A percentile compares a stretch with the other conserved stretches of the same genome.
phyloP scores from a whole-genome alignment of 1,140 invertebrate genomes.

The Dreissena rostriformis region DNA sequence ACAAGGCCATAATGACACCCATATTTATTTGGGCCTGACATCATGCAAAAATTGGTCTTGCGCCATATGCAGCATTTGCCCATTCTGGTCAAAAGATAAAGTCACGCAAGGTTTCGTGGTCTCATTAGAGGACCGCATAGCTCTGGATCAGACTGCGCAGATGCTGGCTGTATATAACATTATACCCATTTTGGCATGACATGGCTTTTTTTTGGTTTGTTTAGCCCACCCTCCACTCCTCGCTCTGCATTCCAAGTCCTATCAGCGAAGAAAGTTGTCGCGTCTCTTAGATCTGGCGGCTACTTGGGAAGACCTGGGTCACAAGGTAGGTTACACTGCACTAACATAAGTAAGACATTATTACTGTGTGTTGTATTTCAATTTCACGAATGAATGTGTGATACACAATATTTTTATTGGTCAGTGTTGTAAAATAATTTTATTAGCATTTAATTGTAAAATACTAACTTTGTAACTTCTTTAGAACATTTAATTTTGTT shows the following conservation, averaged over 20 bases:
- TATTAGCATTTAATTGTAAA: neutral
- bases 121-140: too few relatives aligned
- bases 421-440: neutral
- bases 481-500: neutral
- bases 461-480: neutral
- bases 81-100: too few relatives aligned
- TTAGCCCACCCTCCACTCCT: conserved; percentile 42
- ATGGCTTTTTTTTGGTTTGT: conserved; percentile 2
- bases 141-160: too few relatives aligned
- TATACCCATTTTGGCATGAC: neutral
- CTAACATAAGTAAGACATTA: neutral
- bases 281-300: conserved; percentile 68
- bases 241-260: conserved; percentile 56
- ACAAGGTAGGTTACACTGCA: conserved; percentile 55
- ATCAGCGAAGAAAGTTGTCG: conserved; percentile 68
- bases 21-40: too few relatives aligned
- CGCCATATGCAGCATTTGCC: too few relatives aligned
- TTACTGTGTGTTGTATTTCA: neutral
- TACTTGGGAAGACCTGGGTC: conserved; percentile 68
- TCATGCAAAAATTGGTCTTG: too few relatives aligned
- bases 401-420: neutral
- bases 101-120: too few relatives aligned
- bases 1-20: too few relatives aligned
- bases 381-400: neutral
- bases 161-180: too few relatives aligned